These are phyloP conservation scores for Neoarius graeffei DNA, from an alignment of 2,113 vertebrate species.

Conservation along the genomic window DNA sequence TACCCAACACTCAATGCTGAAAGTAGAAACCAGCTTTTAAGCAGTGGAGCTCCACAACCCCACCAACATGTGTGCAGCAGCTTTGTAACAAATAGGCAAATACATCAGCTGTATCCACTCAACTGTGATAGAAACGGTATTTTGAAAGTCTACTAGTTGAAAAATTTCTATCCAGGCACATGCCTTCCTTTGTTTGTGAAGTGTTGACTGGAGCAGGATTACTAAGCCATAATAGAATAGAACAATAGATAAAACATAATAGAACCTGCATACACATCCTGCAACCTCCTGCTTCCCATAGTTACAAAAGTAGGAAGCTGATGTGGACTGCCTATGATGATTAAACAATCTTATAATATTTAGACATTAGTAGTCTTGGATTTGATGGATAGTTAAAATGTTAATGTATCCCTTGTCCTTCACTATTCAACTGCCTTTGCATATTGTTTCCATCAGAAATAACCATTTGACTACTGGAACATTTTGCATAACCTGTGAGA, in stretches of 20 bases:
- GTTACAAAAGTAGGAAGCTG: conserved; percentile 17
- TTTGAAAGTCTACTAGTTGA: neutral
- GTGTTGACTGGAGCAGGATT: neutral
- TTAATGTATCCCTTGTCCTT: neutral
- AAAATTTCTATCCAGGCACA: neutral
- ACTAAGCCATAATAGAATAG: neutral
- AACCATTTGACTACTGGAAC: neutral
- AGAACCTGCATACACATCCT: conserved; percentile 4
- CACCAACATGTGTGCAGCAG: neutral
- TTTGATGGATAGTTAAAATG: neutral
- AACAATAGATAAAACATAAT: conserved; percentile 1
- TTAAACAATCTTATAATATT: neutral
- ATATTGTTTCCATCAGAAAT: neutral
- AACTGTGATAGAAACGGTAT: neutral
- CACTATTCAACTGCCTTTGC: neutral
- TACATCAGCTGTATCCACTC: neutral
- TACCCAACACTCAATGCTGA: neutral
- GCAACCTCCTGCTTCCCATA: neutral
- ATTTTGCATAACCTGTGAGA: neutral
- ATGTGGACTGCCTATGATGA: neutral
- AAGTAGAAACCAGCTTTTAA: neutral
- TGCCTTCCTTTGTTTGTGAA: neutral
- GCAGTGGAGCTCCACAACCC: neutral
- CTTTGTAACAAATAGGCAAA: neutral
- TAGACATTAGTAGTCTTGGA: neutral